Evolutionary conservation across 2,888 invertebrate genomes (phyloP), one percentile per base, ranked within the genome.

Genomic region (Drosophila quasianomalipes): DNA sequence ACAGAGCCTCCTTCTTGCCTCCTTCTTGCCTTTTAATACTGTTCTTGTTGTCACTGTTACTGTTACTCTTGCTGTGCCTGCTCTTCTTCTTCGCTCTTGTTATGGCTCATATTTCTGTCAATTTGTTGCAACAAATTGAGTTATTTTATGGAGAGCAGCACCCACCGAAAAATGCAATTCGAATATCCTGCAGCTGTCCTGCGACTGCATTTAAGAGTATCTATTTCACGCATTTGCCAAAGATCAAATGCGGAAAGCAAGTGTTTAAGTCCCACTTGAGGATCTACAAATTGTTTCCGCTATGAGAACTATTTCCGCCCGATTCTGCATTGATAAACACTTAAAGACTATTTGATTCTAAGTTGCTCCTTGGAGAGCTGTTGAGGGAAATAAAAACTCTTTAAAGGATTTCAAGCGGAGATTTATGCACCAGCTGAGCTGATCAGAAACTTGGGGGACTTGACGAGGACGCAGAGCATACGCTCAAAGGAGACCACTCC

Each of bases 101-200:
- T 64, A 51, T 55, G 79, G 77, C 70, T 88, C 87, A 84, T 88
- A 88, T 88, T 88, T 90, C 87, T 86, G 91, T 90, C 87, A 90
- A 84, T 88, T 88, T 88, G 81, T 77, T 81, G 87, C 76, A 73
- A 70, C 68, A 82, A 89, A 89, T 87, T 84, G 82, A 83, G 76
- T 89, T 89, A 89, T 85, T 84, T 74, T 54, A 58, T 57, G 65
- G 31, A 53, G 64, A 52, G 51, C 31, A 57, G 30, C 54, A 12
- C 55, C 60, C 41, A 64, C 61, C 41, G 58, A 30, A 30, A 57
- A n/a, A 62, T 60, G 63, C 60, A 63, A 76, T 71, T 66, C 66
- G 52, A 47, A 62, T 52, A 80, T 70, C 79, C 75, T 79, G 79
- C 81, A 76, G 81, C 79, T 82, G 81, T 62, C 61, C 61, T 65